A percentile compares a stretch with the other conserved stretches of the same genome.
Conservation (phyloP, 2,113 vertebrate species). For the Pionites leucogaster region DNA sequence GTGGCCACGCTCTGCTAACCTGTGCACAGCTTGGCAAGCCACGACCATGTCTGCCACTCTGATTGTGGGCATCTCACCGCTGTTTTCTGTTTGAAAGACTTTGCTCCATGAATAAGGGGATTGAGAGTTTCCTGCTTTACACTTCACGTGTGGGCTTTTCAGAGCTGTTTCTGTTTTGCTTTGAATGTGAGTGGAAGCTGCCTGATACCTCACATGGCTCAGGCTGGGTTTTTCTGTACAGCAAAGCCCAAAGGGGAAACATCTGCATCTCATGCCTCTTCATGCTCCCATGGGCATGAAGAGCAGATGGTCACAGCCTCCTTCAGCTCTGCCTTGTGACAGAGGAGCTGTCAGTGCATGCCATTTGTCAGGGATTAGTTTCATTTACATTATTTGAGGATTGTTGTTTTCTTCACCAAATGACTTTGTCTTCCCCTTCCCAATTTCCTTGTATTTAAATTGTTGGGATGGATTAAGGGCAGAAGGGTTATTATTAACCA, state of each 20-base stretch:
- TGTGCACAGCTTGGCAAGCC: neutral
- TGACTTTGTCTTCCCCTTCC: neutral
- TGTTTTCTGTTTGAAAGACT: neutral
- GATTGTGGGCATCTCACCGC: neutral
- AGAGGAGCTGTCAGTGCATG: neutral
- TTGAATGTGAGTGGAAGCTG: neutral
- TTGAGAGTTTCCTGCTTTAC: neutral
- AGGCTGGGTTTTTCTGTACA: neutral
- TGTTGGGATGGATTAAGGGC: neutral
- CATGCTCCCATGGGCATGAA: neutral
- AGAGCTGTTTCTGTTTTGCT: neutral
- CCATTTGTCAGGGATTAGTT: neutral
- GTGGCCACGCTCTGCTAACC: neutral
- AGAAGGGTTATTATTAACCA: neutral
- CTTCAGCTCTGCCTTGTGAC: neutral
- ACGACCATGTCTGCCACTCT: rapidly evolving
- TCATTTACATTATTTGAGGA: neutral
- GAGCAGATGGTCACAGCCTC: neutral
- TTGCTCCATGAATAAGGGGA: neutral
- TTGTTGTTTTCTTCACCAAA: neutral
- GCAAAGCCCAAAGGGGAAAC: neutral
- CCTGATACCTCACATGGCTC: neutral
- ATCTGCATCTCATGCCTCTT: neutral
- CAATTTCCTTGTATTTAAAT: neutral
- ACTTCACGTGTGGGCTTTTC: neutral